A percentile compares a stretch with the other conserved stretches of the same genome.
phyloP scores from a whole-genome alignment of 2,888 invertebrate species.

The Eupithecia abbreviata region DNA sequence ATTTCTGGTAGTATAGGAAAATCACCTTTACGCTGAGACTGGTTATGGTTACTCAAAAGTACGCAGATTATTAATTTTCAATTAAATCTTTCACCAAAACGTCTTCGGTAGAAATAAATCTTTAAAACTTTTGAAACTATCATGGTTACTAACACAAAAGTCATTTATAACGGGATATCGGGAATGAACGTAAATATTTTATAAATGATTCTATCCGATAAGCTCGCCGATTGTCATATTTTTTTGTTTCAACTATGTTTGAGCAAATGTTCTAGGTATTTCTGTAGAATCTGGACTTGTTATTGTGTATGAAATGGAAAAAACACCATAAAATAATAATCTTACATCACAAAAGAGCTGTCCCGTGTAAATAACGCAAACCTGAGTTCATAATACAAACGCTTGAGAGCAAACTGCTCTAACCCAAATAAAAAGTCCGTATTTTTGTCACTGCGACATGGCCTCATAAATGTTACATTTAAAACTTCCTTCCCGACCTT shows the following conservation, averaged over 20 bases:
- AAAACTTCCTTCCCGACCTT: conserved; percentile 22
- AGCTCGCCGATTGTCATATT: neutral
- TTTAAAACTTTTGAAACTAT: too few species aligned
- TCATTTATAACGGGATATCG: too few species aligned
- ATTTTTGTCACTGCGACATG: conserved; percentile 42
- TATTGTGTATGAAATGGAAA: neutral
- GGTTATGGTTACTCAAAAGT: neutral
- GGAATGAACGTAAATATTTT: too few species aligned
- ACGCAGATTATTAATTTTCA: too few species aligned
- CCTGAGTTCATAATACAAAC: conserved; percentile 25
- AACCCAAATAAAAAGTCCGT: conserved; percentile 41
- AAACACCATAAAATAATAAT: conserved; percentile 6
- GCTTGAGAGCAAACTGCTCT: conserved; percentile 27
- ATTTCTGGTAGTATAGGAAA: neutral
- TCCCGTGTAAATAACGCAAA: conserved; percentile 22
- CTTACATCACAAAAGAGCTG: conserved; percentile 8
- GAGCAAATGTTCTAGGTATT: neutral
- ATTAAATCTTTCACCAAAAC: too few species aligned
- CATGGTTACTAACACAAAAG: too few species aligned
- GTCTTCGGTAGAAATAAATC: too few species aligned
- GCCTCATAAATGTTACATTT: conserved; percentile 43
- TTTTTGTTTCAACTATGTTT: too few species aligned
- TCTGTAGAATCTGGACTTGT: neutral
- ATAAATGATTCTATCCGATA: neutral
- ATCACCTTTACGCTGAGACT: neutral